These are phyloP conservation scores for Anabacerthia variegaticeps DNA, from an alignment of 2,797 vertebrate species.

Conservation along the genomic window DNA sequence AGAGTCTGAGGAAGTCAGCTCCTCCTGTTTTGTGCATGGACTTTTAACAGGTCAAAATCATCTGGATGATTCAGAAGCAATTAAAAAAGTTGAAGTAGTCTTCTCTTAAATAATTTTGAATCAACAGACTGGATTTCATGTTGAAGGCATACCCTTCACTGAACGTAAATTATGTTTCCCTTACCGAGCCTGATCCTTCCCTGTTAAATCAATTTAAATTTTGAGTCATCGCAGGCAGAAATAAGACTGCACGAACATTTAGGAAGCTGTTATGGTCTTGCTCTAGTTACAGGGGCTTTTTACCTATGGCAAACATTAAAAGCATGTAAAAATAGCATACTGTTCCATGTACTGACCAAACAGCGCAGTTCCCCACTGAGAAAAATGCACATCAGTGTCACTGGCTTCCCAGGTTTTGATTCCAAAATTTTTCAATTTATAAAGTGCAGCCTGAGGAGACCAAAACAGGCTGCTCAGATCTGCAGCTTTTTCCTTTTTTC, in stretches of 20 bases:
- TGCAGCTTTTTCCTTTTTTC: constrained; percentile 29
- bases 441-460: neutral
- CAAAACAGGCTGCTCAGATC: constrained; percentile 25
- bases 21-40: neutral
- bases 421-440: neutral
- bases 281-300: neutral
- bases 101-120: neutral
- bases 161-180: neutral
- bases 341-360: neutral
- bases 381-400: neutral
- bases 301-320: neutral
- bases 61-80: neutral
- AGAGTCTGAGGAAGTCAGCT: neutral
- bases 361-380: neutral
- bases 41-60: neutral
- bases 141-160: neutral
- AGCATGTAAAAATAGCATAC: neutral
- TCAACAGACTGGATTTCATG: neutral
- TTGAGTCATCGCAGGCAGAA: neutral
- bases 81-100: neutral
- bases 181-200: neutral
- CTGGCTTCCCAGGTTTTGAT: constrained; percentile 6
- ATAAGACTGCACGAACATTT: neutral
- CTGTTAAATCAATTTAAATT: neutral
- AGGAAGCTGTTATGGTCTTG: neutral